Base-by-base conservation (phyloP, 2,797 vertebrate species). In the Enoplosus armatus region DNA sequence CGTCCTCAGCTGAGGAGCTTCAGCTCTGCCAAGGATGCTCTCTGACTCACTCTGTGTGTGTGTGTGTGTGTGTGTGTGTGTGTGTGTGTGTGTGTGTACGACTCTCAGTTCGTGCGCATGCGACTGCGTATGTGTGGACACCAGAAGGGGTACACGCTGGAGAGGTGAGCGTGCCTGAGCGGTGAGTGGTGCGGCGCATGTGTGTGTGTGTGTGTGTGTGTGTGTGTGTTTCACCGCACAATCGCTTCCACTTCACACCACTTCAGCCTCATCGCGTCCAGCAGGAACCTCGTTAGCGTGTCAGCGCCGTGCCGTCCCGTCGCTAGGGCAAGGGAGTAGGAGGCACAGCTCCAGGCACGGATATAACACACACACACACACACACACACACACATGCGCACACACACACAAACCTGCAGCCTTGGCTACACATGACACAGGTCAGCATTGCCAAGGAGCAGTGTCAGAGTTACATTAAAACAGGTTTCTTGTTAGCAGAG, bases 221-320 rank as follows among this genome's bases (percentile, higher is more conserved):
- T 24, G 5, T 51, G 51, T 71, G 71, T 56, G 76, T 75, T 75
- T 51, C 66, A 1, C 31, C 11, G 37, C 79, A 58, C 66, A 27
- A 60, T 76, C 41, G 43, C 81, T 70, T 80, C 81, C 85, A 84
- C 88, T 83, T 91, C 90, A 85, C 88, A 82, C 89, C 76, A 77
- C 81, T 76, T 76, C 70, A 75, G 69, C 82, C 77, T 72, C 75
- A 79, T 81, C 54, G 47, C 7, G 35, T 90, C 80, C 85, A 91
- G 85, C 87, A 78, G 86, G 81, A 87, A 43, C 65, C 88, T 91
- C 60, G 70, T 92, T 90, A 89, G 67, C 31, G 10, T 80, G 85
- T 79, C 82, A 83, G 83, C 31, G 65, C 72, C 51, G 22, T 12
- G 77, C 85, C 41, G 53, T 80, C 79, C 51, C 41, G 64, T 82